Evolutionary conservation across 2,797 vertebrate species (phyloP), one percentile per base, ranked within the genome.

Genomic region (Coregonus ussuriensis): DNA sequence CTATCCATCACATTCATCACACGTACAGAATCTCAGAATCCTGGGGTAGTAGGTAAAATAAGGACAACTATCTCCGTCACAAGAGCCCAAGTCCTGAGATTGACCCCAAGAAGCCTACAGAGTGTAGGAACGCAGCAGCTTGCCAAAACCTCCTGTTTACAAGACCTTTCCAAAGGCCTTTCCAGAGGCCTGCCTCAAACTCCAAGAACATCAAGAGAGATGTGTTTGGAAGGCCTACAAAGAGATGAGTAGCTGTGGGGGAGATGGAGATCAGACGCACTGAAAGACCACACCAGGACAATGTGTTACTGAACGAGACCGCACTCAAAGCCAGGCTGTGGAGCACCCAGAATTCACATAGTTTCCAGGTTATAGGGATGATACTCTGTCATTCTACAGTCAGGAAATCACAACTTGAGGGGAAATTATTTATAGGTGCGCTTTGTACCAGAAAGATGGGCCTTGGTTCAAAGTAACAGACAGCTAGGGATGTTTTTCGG

Each of bases 211-310:
- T 84, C 75, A 83, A 79, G 80, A 70, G 59, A 71, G 31, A 75
- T 81, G 75, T 76, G 63, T 5, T 81, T 85, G 85, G 85, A 85
- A 69, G 71, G n/a, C 75, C 68, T 79, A 84, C 84, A 87, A 83
- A 89, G 86, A 52, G 74, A 13, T 13, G 65, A 47, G 35, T 76
- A 70, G 15, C 82, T 3, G 79, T 74, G 67, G 74, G 76, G 74
- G 67, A 6, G 51, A 16, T 2, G 21, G 41, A 68, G 72, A 59
- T 53, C 41, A 41, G 41, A 41, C 41, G 7, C 7, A 7, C 41
- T 41, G 41, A 41, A 41, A 41, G 41, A 41, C 41, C 6, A 41
- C 41, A 41, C 7, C 41, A 41, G 41, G 41, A 41, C 7, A 41
- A 41, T 9, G 7, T 9, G 41, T 9, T 41, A 41, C 6, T 41